phyloP scores from a whole-genome alignment of 2,888 invertebrate species.

The Idaea aversata region DNA sequence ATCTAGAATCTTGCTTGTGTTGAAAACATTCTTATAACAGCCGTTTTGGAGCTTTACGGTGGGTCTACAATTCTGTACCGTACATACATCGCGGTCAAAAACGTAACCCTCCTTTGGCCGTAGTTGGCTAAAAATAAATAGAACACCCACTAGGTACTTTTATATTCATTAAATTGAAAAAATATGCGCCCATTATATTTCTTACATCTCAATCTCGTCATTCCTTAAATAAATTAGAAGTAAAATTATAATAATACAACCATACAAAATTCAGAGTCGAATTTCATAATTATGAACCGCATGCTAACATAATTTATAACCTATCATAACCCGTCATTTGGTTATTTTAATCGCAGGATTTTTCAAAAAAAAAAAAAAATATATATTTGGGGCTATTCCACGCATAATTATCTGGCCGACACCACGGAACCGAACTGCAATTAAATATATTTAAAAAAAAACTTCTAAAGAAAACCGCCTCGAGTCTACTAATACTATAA shows the following conservation, averaged over 20 bases:
- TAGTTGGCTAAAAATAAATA: not conserved
- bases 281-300: constrained; percentile 3
- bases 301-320: constrained; percentile 11
- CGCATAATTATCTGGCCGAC: constrained; percentile 26
- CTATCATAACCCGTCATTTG: constrained; percentile 18
- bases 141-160: not conserved
- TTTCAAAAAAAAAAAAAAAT: constrained; percentile 24
- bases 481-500: constrained; percentile 20
- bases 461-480: constrained; percentile 29
- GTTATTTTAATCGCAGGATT: constrained; percentile 28
- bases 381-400: constrained; percentile 20
- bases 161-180: not conserved
- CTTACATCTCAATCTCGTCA: not conserved
- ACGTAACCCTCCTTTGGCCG: no score
- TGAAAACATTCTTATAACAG: no score
- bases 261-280: not conserved
- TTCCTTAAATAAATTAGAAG: constrained; percentile 3
- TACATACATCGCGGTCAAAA: no score
- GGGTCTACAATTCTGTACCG: no score
- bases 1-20: no score
- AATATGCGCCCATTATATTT: not conserved
- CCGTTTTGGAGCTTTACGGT: no score
- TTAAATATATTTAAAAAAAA: constrained; percentile 20
- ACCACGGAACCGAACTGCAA: constrained; percentile 27
- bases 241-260: constrained; percentile 4